Percentiles rank a stretch among this genome's conserved stretches.
phyloP scores from a whole-genome alignment of 2,888 invertebrate genomes.

The Anthophora plumipes region DNA sequence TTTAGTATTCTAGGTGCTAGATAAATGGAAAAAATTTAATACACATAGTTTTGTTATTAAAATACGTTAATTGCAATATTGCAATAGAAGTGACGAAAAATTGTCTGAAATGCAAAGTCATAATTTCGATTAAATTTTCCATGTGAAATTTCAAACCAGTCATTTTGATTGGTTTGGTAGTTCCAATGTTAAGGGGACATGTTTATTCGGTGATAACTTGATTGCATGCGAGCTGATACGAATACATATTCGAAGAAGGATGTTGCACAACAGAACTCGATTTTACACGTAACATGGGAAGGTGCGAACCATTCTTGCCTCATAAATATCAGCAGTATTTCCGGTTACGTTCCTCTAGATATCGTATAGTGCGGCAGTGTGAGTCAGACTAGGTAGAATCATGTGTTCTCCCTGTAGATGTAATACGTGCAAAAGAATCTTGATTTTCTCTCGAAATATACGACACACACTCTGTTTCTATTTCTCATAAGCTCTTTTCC shows the following conservation, averaged over 20 bases:
- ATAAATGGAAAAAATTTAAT: too few species aligned
- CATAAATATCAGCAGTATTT: conserved; percentile 47
- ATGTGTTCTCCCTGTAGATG: conserved; percentile 31
- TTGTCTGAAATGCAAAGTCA: too few species aligned
- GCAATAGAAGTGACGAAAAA: too few species aligned
- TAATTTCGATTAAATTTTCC: too few species aligned
- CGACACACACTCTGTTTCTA: conserved; percentile 26
- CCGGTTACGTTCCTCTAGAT: conserved; percentile 35
- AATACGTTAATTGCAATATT: too few species aligned
- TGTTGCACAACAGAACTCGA: conserved; percentile 17
- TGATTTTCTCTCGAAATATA: conserved; percentile 11
- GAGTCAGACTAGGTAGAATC: conserved; percentile 13
- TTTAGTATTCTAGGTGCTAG: too few species aligned
- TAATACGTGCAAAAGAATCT: conserved; percentile 28
- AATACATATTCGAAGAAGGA: not conserved
- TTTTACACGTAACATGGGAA: conserved; percentile 1
- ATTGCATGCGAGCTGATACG: too few species aligned
- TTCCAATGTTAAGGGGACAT: too few species aligned
- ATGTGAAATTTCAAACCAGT: too few species aligned
- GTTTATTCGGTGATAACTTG: too few species aligned
- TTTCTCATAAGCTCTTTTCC: conserved; percentile 11
- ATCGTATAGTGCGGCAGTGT: conserved; percentile 2
- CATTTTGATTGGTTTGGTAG: too few species aligned
- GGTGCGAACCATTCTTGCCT: conserved; percentile 24
- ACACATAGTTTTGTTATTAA: too few species aligned